Evolutionary conservation across 2,113 vertebrate species (phyloP), one percentile per base, ranked within the genome.

Genomic region (Platycercus adscitus): DNA sequence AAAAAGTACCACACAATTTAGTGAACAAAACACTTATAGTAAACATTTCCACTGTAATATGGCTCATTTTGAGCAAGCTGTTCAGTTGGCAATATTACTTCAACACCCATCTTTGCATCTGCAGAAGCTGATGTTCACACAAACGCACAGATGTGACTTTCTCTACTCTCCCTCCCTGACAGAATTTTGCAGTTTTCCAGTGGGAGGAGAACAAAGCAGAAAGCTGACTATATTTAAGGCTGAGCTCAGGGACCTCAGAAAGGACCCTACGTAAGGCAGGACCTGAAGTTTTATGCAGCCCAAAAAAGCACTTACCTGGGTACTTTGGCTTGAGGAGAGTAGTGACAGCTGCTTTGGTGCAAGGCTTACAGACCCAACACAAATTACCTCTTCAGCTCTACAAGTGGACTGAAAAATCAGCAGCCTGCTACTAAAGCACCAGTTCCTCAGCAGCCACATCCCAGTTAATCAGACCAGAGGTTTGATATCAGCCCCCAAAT

Each of bases 111-210:
- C 18, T 65, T 53, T n/a, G 11, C 7, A 31, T 4, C 1, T 0
- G 8, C 20, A 70, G 20, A 91, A 89, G 15, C 10, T 20, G 17
- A 50, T 0, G 0, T 16, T 82, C 47, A 31, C 21, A 31, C 12
- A 70, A 37, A 15, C 49, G 31, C 3, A 25, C 0, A 1, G 10
- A 26, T 14, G 2, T n/a, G 10, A 4, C 11, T 92, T 81, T 46
- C 43, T 46, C 37, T 68, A 9, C 35, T 63, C 7, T 78, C 31
- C 39, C 21, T 70, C 6, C 4, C 47, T 39, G 24, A 64, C 78
- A 81, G 35, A 68, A 29, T 19, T 35, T 41, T 77, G 16, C 29
- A 70, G 16, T 24, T 73, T 88, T 77, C 49, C 26, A 53, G 20
- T 2, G 5, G 28, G 11, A 81, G 55, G 19, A 65, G 12, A 7